Conservation (phyloP, 2,888 invertebrate genomes). For the Chaetogeoica ovagalla region DNA sequence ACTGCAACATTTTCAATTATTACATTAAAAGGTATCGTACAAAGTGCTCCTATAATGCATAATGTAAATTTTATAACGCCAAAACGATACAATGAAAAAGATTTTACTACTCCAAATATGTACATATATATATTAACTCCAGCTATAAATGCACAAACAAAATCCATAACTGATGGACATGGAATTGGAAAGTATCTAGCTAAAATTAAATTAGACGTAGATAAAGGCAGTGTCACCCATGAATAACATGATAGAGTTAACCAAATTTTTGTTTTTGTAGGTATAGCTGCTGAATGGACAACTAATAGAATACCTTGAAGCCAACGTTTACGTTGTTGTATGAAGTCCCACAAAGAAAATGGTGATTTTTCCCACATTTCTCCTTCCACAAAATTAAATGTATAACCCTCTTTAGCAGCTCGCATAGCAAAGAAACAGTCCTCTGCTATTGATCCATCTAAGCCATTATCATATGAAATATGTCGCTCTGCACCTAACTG, state of each 20-base stretch:
- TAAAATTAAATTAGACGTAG: conserved; percentile 84
- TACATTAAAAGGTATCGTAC: conserved; percentile 90
- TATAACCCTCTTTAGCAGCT: conserved; percentile 85
- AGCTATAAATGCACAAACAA: conserved; percentile 86
- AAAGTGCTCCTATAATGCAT: conserved; percentile 82
- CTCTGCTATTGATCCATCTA: conserved; percentile 96
- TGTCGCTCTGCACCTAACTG: conserved; percentile 86
- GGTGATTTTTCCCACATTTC: conserved; percentile 99
- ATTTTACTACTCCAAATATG: conserved; percentile 94
- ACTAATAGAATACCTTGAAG: conserved; percentile 87
- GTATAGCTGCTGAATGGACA: conserved; percentile 83
- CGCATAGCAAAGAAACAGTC: conserved; percentile 97
- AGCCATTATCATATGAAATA: conserved; percentile 93
- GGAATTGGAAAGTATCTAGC: conserved; percentile 85
- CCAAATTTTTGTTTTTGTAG: conserved; percentile 76
- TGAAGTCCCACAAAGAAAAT: conserved; percentile 90
- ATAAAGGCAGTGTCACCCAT: conserved; percentile 93
- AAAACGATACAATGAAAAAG: conserved; percentile 86
- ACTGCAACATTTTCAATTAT: conserved; percentile 94
- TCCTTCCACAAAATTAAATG: conserved; percentile 94
- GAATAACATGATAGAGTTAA: conserved; percentile 89
- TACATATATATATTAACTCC: conserved; percentile 97
- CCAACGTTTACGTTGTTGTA: conserved; percentile 96
- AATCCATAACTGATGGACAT: conserved; percentile 80
- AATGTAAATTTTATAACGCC: conserved; percentile 77